These are phyloP conservation scores for Nothura maculosa DNA, from an alignment of 2,797 vertebrate genomes.

Conservation along the genomic window DNA sequence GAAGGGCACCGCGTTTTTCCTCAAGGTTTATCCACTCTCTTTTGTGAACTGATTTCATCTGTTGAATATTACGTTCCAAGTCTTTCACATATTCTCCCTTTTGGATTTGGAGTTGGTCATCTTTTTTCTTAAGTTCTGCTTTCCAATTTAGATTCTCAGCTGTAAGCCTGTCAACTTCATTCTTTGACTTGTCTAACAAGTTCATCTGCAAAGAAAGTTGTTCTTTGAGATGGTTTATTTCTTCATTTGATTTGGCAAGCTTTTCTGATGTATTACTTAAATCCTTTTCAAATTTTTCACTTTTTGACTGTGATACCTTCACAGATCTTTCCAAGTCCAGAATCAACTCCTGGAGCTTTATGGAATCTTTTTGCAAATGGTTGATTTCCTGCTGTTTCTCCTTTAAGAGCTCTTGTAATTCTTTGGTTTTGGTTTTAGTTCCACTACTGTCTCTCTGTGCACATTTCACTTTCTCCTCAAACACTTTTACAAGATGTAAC, in stretches of 20 bases:
- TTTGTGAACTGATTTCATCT: slow-evolving; percentile 66
- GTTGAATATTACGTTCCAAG: slow-evolving; percentile 65
- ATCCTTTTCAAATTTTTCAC: slow-evolving; percentile 79
- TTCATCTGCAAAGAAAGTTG: slow-evolving; percentile 69
- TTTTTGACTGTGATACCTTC: slow-evolving; percentile 79
- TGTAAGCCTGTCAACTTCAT: slow-evolving; percentile 66
- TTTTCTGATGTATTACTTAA: slow-evolving; percentile 76
- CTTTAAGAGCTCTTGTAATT: slow-evolving; percentile 89
- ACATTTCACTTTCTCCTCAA: slow-evolving; percentile 89
- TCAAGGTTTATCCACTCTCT: slow-evolving; percentile 79
- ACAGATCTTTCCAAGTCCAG: slow-evolving; percentile 86
- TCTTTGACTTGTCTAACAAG: slow-evolving; percentile 77
- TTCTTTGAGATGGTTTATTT: slow-evolving; percentile 61
- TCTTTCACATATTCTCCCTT: slow-evolving; percentile 52
- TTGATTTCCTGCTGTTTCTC: slow-evolving; percentile 92
- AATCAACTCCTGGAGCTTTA: slow-evolving; percentile 89
- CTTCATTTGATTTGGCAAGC: slow-evolving; percentile 64
- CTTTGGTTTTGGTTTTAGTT: slow-evolving; percentile 86
- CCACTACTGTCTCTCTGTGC: slow-evolving; percentile 86
- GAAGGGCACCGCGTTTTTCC: slow-evolving; percentile 75
- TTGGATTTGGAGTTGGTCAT: slow-evolving; percentile 63
- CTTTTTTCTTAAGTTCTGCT: slow-evolving; percentile 71
- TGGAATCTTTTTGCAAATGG: slow-evolving; percentile 90
- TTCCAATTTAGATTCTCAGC: slow-evolving; percentile 81
- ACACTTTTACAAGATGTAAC: slow-evolving; percentile 83